Percentiles rank a stretch among this genome's conserved stretches.
These are phyloP conservation scores for Pseudorasbora parva DNA, from an alignment of 2,113 vertebrate genomes.

Conservation along the genomic window DNA sequence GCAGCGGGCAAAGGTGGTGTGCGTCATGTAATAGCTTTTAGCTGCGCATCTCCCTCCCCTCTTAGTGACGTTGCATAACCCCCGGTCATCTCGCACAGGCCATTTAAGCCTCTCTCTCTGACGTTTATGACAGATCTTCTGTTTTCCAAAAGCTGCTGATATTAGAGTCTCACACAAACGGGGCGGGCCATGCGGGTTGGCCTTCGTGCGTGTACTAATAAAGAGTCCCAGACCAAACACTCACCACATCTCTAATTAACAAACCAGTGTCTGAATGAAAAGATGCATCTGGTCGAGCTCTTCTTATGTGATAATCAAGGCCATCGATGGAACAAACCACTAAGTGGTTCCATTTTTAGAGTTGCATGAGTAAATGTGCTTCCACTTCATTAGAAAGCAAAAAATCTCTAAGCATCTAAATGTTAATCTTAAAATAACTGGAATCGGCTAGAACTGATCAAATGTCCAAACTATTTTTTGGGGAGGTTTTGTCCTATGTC, in stretches of 20 bases:
- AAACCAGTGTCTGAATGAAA: conserved; percentile 5
- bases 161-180: conserved; percentile 11
- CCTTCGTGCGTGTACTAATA: not conserved
- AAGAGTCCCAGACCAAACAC: not conserved
- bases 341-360: not conserved
- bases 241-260: not conserved
- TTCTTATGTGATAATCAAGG: not conserved
- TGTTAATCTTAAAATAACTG: not conserved
- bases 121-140: conserved; percentile 39
- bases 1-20: conserved; percentile 32
- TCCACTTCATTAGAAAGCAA: conserved; percentile 2
- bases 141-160: conserved; percentile 45
- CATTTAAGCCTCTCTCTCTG: conserved; percentile 44
- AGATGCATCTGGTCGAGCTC: not conserved
- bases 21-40: conserved; percentile 57
- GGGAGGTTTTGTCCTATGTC: too few species aligned
- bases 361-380: not conserved
- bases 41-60: conserved; percentile 3
- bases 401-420: not conserved
- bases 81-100: conserved; percentile 45
- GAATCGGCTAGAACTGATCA: too few species aligned
- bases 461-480: too few species aligned
- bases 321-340: conserved; percentile 4
- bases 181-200: not conserved
- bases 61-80: conserved; percentile 23